Conservation (phyloP, 2,888 invertebrate genomes). For the Leucophenga maculata region DNA sequence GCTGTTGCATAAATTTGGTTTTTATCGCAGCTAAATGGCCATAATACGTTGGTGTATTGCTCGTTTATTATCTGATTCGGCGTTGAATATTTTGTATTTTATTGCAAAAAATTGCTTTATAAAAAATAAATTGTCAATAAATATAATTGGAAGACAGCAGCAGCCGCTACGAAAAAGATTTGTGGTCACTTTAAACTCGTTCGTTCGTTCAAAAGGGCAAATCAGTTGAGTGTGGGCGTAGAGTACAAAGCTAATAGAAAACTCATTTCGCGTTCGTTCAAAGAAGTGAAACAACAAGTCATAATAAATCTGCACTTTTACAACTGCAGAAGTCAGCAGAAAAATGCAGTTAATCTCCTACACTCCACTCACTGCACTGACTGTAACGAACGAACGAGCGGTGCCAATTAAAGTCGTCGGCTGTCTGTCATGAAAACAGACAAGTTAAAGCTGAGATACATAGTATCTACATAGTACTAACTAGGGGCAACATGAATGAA, state of each 20-base stretch:
- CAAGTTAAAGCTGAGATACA: neutral
- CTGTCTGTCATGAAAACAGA: neutral
- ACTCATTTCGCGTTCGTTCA: neutral
- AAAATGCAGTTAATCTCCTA: too few species aligned
- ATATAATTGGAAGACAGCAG: slow-evolving; percentile 38
- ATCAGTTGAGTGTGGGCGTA: slow-evolving; percentile 38
- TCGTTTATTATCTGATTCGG: slow-evolving; percentile 10
- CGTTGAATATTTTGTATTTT: slow-evolving; percentile 7
- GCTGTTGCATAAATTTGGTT: slow-evolving; percentile 45
- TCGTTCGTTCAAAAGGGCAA: slow-evolving; percentile 8
- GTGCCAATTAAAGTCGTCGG: slow-evolving; percentile 18
- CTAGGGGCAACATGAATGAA: slow-evolving; percentile 1
- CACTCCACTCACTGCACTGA: too few species aligned
- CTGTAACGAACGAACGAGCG: too few species aligned
- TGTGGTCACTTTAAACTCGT: slow-evolving; percentile 11
- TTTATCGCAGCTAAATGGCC: slow-evolving; percentile 62
- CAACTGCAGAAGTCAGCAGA: too few species aligned
- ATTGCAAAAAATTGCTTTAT: slow-evolving; percentile 38
- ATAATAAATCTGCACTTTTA: too few species aligned
- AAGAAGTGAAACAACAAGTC: neutral
- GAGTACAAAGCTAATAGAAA: slow-evolving; percentile 36
- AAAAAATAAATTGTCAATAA: slow-evolving; percentile 59
- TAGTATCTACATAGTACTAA: too few species aligned
- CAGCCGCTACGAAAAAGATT: slow-evolving; percentile 13
- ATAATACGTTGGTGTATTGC: slow-evolving; percentile 38